Conservation (phyloP, 2,888 invertebrate genomes). For the Eurois occulta region DNA sequence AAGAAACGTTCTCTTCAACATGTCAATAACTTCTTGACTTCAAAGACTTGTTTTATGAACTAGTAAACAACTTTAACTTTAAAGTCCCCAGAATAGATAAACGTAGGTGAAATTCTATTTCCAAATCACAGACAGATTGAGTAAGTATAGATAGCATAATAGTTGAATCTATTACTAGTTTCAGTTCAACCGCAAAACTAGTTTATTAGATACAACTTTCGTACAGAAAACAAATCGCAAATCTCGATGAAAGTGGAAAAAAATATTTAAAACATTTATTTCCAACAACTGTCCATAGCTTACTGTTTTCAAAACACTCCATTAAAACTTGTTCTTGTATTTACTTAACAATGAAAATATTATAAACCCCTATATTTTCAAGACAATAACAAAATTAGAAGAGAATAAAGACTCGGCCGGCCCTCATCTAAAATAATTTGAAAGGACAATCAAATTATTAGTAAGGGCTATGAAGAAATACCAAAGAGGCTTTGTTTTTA, state of each 20-base stretch:
- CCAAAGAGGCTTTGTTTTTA: slow-evolving; percentile 68
- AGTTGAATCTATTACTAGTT: slow-evolving; percentile 32
- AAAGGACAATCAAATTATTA: slow-evolving; percentile 70
- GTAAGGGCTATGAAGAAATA: slow-evolving; percentile 69
- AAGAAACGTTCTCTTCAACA: background rate
- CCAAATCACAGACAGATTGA: slow-evolving; percentile 17
- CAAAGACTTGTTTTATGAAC: slow-evolving; percentile 1
- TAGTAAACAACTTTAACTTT: background rate
- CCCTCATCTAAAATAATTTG: slow-evolving; percentile 66
- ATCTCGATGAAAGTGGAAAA: slow-evolving; percentile 32
- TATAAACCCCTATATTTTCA: slow-evolving; percentile 59
- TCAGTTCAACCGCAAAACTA: slow-evolving; percentile 40
- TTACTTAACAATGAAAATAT: slow-evolving; percentile 56
- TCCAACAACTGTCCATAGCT: slow-evolving; percentile 43
- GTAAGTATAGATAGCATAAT: slow-evolving; percentile 9
- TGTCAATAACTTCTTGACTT: background rate
- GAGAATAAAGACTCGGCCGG: slow-evolving; percentile 58
- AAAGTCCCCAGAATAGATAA: background rate
- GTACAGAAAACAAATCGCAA: slow-evolving; percentile 44
- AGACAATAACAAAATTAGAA: slow-evolving; percentile 65
- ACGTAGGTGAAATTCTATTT: slow-evolving; percentile 5
- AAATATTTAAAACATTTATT: slow-evolving; percentile 53
- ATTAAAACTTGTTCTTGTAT: slow-evolving; percentile 58
- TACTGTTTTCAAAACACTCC: slow-evolving; percentile 46
- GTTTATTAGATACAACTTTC: slow-evolving; percentile 42